These are phyloP conservation scores for Nicator chloris DNA, from an alignment of 2,113 vertebrate genomes.

Conservation along the genomic window DNA sequence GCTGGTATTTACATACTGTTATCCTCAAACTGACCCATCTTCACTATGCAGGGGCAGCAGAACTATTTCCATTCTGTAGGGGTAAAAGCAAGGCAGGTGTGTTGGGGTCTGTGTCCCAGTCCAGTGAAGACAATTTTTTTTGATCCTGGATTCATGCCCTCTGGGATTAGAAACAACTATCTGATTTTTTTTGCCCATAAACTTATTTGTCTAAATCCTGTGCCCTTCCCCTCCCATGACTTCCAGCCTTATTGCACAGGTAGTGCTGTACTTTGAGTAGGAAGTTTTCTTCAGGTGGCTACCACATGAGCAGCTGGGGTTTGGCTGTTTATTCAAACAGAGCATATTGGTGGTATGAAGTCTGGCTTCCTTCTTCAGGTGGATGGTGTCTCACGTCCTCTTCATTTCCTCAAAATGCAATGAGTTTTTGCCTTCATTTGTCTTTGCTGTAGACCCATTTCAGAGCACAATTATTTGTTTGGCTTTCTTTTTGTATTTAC, in stretches of 20 bases:
- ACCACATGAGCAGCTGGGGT: neutral
- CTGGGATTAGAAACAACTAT: neutral
- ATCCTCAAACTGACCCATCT: neutral
- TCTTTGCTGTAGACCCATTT: neutral
- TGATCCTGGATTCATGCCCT: neutral
- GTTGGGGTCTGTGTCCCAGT: neutral
- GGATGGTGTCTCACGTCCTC: accelerated
- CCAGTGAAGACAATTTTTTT: neutral
- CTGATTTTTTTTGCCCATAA: neutral
- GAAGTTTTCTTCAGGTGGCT: neutral
- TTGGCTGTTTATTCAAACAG: neutral
- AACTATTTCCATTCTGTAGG: neutral
- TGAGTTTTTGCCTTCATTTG: neutral
- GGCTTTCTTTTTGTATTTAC: neutral
- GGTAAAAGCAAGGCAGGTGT: neutral
- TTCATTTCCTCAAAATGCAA: neutral
- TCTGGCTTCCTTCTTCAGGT: neutral
- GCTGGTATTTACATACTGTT: neutral
- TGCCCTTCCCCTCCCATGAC: accelerated
- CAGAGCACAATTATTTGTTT: neutral
- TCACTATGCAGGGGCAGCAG: neutral
- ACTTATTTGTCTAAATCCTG: neutral
- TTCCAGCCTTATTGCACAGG: neutral
- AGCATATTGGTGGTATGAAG: neutral
- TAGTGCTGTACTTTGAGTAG: neutral